phyloP scores from a whole-genome alignment of 2,113 vertebrate species.

The Fulica atra region DNA sequence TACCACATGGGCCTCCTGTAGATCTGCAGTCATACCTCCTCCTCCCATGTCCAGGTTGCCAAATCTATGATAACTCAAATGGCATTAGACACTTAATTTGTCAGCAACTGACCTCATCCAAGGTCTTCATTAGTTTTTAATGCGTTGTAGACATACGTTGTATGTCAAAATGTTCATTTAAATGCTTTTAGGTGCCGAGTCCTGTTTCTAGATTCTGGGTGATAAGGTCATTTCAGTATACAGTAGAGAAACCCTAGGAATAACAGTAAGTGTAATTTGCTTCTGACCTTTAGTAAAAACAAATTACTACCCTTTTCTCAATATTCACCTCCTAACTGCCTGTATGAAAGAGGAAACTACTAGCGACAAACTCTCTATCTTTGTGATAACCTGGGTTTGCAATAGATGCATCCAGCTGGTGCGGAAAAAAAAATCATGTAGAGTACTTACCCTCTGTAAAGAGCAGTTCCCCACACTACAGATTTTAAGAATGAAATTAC shows the following conservation, averaged over 20 bases:
- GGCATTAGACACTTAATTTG: background rate
- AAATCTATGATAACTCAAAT: background rate
- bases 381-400: background rate
- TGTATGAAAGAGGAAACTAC: background rate
- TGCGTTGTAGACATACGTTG: background rate
- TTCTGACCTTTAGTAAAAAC: background rate
- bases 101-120: background rate
- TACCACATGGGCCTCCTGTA: background rate
- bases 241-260: background rate
- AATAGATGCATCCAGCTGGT: background rate
- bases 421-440: background rate
- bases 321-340: background rate
- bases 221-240: background rate
- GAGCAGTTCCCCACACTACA: background rate
- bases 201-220: background rate
- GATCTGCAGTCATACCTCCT: background rate
- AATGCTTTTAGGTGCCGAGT: background rate
- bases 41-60: accelerated
- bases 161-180: background rate
- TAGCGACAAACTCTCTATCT: background rate
- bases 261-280: background rate
- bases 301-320: background rate
- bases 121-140: background rate
- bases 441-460: background rate
- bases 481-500: background rate